Percentiles rank a stretch among this genome's conserved stretches.
Evolutionary conservation across 2,113 vertebrate genomes (phyloP).

Genomic region (Corvus hawaiiensis): DNA sequence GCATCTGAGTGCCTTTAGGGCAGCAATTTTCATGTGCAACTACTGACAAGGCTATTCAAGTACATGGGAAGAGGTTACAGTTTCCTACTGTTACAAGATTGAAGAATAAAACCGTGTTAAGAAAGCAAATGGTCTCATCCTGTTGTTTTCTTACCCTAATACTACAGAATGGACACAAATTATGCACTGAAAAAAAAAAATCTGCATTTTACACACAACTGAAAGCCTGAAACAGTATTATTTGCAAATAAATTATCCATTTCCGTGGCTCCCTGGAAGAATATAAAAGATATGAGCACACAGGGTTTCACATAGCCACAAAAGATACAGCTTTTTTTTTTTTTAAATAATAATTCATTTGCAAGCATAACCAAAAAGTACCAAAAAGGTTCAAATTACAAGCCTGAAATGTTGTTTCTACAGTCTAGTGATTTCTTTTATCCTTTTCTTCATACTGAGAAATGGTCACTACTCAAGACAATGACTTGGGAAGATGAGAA

Average conservation of each 20-base stretch:
- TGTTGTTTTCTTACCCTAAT: background rate
- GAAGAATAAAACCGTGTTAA: background rate
- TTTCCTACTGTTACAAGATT: background rate
- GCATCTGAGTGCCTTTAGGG: background rate
- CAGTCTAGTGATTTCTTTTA: background rate
- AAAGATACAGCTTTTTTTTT: background rate
- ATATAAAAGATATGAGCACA: background rate
- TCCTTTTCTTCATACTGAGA: background rate
- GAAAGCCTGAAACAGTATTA: background rate
- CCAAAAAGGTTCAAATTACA: background rate
- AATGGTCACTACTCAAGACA: background rate
- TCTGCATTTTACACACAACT: background rate
- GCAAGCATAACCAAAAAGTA: background rate
- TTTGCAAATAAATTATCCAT: background rate
- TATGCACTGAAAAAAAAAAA: background rate
- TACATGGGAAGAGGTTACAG: background rate
- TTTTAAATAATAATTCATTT: background rate
- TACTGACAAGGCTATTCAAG: background rate
- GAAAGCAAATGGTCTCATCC: background rate
- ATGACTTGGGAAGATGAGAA: slow-evolving; percentile 13
- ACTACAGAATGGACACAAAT: background rate
- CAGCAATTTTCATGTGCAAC: background rate
- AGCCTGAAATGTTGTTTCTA: background rate
- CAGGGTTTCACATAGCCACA: background rate
- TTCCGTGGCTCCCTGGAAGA: background rate